Base-by-base conservation (phyloP, 2,888 invertebrate genomes). In the Hesperia comma region DNA sequence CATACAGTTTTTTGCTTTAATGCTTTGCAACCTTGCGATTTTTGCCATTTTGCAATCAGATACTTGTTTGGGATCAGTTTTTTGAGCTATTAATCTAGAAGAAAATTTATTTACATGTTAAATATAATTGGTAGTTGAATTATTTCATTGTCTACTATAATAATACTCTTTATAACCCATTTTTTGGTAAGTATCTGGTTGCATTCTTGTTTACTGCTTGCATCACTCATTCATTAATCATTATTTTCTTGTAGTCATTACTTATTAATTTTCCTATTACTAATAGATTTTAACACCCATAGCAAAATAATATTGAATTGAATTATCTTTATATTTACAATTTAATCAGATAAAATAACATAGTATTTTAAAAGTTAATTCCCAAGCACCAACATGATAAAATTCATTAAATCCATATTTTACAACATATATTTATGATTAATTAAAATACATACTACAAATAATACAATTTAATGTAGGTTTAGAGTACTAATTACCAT, bases 21-120 rank as follows among this genome's bases (percentile, higher is more conserved):
- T 66, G 66, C 80, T 74, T 83, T 86, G 88, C 85, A 80, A 84
- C 79, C 81, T 90, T 90, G 90, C 90, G 89, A 90, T 91, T 91
- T 90, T 90, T 87, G 78, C 75, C 37, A 41, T 68, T 61, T 77
- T 77, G 75, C 78, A 75, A 75, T 67, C 72, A 72, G 74, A 79
- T 79, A 70, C 75, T 78, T 79, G 17, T 7, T 70, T 66, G 57
- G 57, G 55, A 58, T 15, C 2, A 37, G 12, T 37, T 37, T n/a
- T 46, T 7, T 8, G 8, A 15, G 8, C 8, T 46, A 46, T 15
- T 46, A 46, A 46, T 15, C n/a, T 37, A 3, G 12, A 3, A 37
- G 37, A 37, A 37, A 37, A 37, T 12, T 37, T 10, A 37, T 37
- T 37, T 37, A 8, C 12, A 10, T 10, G 3, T 8, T 12, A 37